Evolutionary conservation across 2,113 vertebrate species (phyloP).

Genomic region (Irena cyanogastra): DNA sequence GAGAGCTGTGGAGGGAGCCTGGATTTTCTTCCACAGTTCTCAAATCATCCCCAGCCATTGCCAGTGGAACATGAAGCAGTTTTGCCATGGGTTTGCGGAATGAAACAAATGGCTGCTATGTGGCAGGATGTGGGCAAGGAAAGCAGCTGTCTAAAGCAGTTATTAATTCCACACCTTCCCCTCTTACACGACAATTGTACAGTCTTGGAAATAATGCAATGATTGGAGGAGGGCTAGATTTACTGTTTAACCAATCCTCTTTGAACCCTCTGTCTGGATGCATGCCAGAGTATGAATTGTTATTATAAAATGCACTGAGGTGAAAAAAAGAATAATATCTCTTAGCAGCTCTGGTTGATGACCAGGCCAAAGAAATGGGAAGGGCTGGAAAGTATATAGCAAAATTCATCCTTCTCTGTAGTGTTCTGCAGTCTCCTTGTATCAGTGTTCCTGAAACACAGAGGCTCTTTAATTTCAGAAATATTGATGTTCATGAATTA

Average conservation of each 20-base stretch:
- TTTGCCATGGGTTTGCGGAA: background rate
- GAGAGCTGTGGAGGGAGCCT: rapidly evolving
- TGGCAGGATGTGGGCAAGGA: background rate
- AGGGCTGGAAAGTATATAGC: background rate
- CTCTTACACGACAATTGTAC: background rate
- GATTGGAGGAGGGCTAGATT: background rate
- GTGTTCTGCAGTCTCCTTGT: background rate
- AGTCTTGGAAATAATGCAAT: background rate
- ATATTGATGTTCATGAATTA: background rate
- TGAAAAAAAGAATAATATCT: background rate
- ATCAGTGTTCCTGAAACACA: background rate
- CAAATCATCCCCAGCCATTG: background rate
- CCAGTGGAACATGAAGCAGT: background rate
- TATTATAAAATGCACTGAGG: background rate
- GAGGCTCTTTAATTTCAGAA: background rate
- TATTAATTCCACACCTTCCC: background rate
- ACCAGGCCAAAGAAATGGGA: background rate
- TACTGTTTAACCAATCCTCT: background rate
- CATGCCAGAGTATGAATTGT: background rate
- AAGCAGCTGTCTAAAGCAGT: background rate
- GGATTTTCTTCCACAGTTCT: background rate
- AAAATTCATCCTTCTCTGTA: background rate
- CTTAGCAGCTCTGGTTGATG: background rate
- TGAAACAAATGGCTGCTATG: background rate
- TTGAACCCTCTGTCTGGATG: background rate